These are phyloP conservation scores for Trematocara macrostoma DNA, from an alignment of 2,113 vertebrate species.

Conservation along the genomic window DNA sequence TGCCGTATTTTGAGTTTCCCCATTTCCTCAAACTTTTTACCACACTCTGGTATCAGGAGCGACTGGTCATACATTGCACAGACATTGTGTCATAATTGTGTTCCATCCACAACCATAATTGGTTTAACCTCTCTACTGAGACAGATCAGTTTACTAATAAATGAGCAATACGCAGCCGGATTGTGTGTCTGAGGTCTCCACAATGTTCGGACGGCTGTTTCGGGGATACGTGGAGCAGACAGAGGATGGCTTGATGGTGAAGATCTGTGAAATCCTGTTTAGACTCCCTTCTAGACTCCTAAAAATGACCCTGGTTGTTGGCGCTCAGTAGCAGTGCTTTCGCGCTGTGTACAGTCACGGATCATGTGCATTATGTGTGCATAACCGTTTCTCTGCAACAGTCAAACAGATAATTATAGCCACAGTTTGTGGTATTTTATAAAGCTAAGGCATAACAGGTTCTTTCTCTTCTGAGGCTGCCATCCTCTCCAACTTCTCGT, in stretches of 20 bases:
- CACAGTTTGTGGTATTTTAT: slow-evolving; percentile 3
- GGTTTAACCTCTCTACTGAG: slow-evolving; percentile 68
- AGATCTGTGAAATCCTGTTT: background rate
- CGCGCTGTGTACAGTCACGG: background rate
- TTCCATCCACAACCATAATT: slow-evolving; percentile 67
- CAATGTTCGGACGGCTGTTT: slow-evolving; percentile 1
- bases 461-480: slow-evolving; percentile 10
- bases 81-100: slow-evolving; percentile 72
- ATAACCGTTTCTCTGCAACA: background rate
- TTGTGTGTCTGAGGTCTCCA: slow-evolving; percentile 13
- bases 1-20: slow-evolving; percentile 62
- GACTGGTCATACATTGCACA: slow-evolving; percentile 47
- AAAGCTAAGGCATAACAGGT: background rate
- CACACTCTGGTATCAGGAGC: slow-evolving; percentile 38
- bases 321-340: background rate
- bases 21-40: slow-evolving; percentile 70
- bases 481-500: slow-evolving; percentile 4
- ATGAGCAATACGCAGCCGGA: slow-evolving; percentile 13
- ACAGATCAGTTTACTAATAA: slow-evolving; percentile 67
- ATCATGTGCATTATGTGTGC: slow-evolving; percentile 4
- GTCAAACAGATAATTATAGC: slow-evolving; percentile 32
- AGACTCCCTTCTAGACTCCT: background rate
- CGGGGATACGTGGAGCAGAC: background rate
- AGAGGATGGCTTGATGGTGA: background rate
- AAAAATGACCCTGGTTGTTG: background rate